A percentile compares a stretch with the other conserved stretches of the same genome.
Conservation (phyloP, 1,140 invertebrate genomes). For the Brevipalpus yothersi region DNA sequence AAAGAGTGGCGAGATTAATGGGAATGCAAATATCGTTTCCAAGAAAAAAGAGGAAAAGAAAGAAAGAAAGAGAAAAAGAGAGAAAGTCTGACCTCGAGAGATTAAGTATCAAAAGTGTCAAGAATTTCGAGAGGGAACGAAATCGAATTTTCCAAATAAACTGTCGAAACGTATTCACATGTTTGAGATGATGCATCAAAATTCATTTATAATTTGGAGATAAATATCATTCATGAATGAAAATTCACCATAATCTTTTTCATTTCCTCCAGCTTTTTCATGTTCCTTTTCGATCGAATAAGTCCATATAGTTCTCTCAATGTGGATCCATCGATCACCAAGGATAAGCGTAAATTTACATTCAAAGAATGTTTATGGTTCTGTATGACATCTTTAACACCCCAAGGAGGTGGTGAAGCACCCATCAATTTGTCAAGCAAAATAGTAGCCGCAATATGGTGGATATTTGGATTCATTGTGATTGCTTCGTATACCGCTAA, state of each 20-base stretch:
- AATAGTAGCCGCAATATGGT: constrained; percentile 83
- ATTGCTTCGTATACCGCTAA: constrained; percentile 97
- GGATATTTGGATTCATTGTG: constrained; percentile 91
- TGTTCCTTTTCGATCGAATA: constrained; percentile 87
- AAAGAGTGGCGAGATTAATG: too few relatives aligned
- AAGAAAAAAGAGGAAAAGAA: too few relatives aligned
- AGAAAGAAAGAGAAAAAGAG: too few relatives aligned
- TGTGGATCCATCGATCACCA: constrained; percentile 66
- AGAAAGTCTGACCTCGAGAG: too few relatives aligned
- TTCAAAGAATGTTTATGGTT: constrained; percentile 94
- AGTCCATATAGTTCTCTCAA: constrained; percentile 74
- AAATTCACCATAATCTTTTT: constrained; percentile 24
- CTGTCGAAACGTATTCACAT: too few relatives aligned
- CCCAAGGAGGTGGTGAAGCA: constrained; percentile 82
- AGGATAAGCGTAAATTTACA: constrained; percentile 76
- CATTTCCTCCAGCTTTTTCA: constrained; percentile 60
- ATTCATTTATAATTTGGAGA: too few relatives aligned
- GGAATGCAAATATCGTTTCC: too few relatives aligned
- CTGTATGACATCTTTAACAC: constrained; percentile 91
- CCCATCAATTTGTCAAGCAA: constrained; percentile 79
- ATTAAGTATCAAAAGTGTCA: too few relatives aligned
- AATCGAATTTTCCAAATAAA: too few relatives aligned
- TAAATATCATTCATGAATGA: too few relatives aligned
- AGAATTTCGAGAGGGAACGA: too few relatives aligned
- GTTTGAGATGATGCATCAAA: too few relatives aligned